Percentiles rank a stretch among this genome's conserved stretches.
phyloP scores from a whole-genome alignment of 1,140 invertebrate genomes.

The Rhyzopertha dominica region DNA sequence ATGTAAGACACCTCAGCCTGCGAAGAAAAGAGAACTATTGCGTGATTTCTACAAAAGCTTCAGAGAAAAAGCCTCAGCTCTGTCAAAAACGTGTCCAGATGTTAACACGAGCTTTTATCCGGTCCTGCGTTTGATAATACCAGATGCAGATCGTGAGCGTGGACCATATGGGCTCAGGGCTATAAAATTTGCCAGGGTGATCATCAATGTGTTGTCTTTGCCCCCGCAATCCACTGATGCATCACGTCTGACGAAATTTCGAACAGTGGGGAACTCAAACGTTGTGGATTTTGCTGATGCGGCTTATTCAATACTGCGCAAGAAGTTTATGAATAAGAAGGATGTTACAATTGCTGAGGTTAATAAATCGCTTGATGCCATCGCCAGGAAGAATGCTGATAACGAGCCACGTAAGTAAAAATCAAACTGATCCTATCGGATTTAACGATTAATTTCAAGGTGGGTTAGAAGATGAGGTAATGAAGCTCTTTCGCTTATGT shows the following conservation, averaged over 20 bases:
- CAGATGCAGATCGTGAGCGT: constrained; percentile 60
- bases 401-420: constrained; percentile 47
- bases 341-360: constrained; percentile 56
- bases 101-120: no score
- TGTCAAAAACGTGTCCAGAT: no score
- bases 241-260: constrained; percentile 53
- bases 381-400: constrained; percentile 55
- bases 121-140: constrained; percentile 66
- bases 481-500: constrained; percentile 38
- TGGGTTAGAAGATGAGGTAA: constrained; percentile 33
- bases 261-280: constrained; percentile 46
- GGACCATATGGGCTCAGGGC: constrained; percentile 63
- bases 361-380: constrained; percentile 64
- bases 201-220: constrained; percentile 64
- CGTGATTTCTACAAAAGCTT: no score
- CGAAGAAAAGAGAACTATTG: no score
- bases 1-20: no score
- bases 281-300: constrained; percentile 70
- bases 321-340: constrained; percentile 51
- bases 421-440: neutral
- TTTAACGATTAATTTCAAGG: constrained; percentile 4
- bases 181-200: constrained; percentile 58
- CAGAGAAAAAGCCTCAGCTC: no score
- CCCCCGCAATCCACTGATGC: constrained; percentile 60
- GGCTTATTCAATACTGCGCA: constrained; percentile 63